A percentile compares a stretch with the other conserved stretches of the same genome.
Conservation (phyloP, 2,113 vertebrate genomes). For the Salminus brasiliensis region DNA sequence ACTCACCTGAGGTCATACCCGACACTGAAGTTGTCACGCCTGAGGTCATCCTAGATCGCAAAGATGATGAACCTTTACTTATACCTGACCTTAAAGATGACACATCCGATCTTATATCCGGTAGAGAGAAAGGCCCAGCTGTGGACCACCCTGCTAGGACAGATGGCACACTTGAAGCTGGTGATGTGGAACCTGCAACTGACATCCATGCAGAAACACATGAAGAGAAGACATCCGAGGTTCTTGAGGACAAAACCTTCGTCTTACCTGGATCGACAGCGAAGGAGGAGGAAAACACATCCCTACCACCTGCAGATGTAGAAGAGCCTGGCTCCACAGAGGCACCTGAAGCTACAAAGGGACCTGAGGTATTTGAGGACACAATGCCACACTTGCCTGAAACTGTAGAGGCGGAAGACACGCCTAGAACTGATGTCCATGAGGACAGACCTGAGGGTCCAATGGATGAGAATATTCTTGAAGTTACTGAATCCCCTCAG, state of each 20-base stretch:
- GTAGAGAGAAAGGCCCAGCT: too few relatives aligned
- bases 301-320: not conserved
- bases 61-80: too few relatives aligned
- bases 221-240: constrained; percentile 16
- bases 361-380: constrained; percentile 9
- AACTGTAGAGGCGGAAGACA: too few relatives aligned
- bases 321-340: not conserved
- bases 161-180: not conserved
- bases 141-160: too few relatives aligned
- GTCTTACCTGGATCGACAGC: constrained; percentile 16
- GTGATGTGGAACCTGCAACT: not conserved
- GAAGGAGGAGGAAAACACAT: not conserved
- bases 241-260: constrained; percentile 39
- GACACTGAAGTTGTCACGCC: not conserved
- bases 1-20: not conserved
- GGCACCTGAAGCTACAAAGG: constrained; percentile 41
- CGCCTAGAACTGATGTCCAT: not conserved
- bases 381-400: too few relatives aligned
- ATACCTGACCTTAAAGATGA: too few relatives aligned
- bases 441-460: not conserved
- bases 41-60: too few relatives aligned
- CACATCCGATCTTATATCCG: too few relatives aligned
- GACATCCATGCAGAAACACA: not conserved
- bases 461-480: not conserved
- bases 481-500: constrained; percentile 50